Evolutionary conservation across 2,797 vertebrate species (phyloP).

Genomic region (Selene dorsalis): DNA sequence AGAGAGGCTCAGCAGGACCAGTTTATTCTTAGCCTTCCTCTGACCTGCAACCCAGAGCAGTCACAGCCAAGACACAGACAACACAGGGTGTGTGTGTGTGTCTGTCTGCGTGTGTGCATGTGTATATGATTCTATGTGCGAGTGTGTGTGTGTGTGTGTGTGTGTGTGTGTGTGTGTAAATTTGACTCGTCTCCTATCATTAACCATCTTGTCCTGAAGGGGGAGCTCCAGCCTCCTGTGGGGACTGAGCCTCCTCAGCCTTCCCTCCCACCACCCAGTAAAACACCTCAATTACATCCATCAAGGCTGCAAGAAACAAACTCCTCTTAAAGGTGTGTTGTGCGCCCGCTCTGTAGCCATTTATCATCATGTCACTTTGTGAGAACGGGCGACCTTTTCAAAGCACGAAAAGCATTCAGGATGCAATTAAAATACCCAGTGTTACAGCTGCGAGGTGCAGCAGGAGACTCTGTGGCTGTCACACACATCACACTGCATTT

Average conservation of each 20-base stretch:
- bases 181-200: background rate
- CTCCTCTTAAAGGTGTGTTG: slow-evolving; percentile 46
- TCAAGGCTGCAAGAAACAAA: slow-evolving; percentile 63
- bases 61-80: slow-evolving; percentile 53
- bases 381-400: slow-evolving; percentile 70
- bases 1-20: slow-evolving; percentile 47
- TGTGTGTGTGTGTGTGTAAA: background rate
- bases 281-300: slow-evolving; percentile 41
- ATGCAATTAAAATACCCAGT: slow-evolving; percentile 63
- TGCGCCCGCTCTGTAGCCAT: slow-evolving; percentile 34
- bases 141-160: slow-evolving; percentile 29
- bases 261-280: slow-evolving; percentile 21
- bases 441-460: slow-evolving; percentile 28
- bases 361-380: slow-evolving; percentile 69
- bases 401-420: slow-evolving; percentile 51
- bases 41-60: slow-evolving; percentile 63
- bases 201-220: slow-evolving; percentile 45
- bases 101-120: slow-evolving; percentile 10
- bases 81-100: slow-evolving; percentile 20
- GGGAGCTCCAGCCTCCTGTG: slow-evolving; percentile 49
- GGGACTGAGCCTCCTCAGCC: slow-evolving; percentile 1
- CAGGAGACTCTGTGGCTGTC: slow-evolving; percentile 29
- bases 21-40: slow-evolving; percentile 73
- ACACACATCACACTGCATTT: slow-evolving; percentile 17
- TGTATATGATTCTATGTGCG: background rate